Base-by-base conservation (phyloP, 2,113 vertebrate species). In the Galbula dea region DNA sequence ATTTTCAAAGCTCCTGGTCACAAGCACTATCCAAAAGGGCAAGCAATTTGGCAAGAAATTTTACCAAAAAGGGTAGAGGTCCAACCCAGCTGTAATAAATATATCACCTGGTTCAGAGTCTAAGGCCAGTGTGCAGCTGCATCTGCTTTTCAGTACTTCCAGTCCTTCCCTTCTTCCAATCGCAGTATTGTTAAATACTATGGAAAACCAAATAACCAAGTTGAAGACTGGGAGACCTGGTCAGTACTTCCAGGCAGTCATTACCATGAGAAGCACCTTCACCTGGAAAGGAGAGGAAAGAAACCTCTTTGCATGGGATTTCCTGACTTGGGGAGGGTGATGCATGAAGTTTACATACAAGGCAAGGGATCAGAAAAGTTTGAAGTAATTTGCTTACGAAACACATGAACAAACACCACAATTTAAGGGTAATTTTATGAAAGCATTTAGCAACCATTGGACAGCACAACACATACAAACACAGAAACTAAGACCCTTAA, bases 221-320 rank as follows among this genome's bases (percentile, higher is more conserved):
- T 13, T 46, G 37, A 68, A 88, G 27, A 62, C 24, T 61, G 23
- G 11, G 12, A 77, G 19, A 69, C 13, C 21, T 43, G 19, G 12
- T 39, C 30, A 6, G 5, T 71, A 71, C 39, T 59, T 77, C 26
- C 26, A 90, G 14, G n/a, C 36, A 80, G 34, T 0, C 0, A 67
- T 37, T 15, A 71, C 65, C 12, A 71, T 23, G 34, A 83, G 41
- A 88, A 71, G 29, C 17, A 74, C 22, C 32, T 27, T 67, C 43
- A 58, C 6, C 12, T 63, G 36, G 41, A n/a, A 90, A 81, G 22
- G 3, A 55, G 36, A 65, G 2, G 9, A 63, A 9, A 58, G 29
- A 52, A 86, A 48, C 71, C 8, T 30, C 71, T 88, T n/a, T 14
- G 37, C 39, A 86, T 32, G 14, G 11, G 23, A 37, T 34, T 34